phyloP scores from a whole-genome alignment of 2,797 vertebrate genomes.

The Melanotaenia parkinsoni region DNA sequence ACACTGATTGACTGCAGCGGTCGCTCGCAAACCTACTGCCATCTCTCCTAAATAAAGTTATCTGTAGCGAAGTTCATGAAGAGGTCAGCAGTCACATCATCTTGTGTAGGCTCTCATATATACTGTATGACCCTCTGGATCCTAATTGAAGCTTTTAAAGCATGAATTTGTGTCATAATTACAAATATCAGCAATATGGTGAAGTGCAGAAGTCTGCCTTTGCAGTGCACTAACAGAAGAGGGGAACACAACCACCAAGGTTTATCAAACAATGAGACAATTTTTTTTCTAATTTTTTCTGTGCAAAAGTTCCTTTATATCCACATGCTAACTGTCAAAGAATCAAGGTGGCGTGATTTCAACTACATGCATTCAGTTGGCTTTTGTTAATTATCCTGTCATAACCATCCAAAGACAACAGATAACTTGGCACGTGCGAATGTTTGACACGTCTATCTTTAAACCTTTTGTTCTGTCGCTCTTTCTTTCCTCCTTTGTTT shows the following conservation, averaged over 20 bases:
- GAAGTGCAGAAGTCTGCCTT: conserved; percentile 23
- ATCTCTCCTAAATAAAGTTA: conserved; percentile 68
- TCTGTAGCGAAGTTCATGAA: conserved; percentile 67
- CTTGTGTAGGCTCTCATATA: conserved; percentile 42
- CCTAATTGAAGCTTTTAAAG: conserved; percentile 61
- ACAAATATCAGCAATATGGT: conserved; percentile 44
- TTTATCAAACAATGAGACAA: conserved; percentile 53
- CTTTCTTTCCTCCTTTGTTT: conserved; percentile 65
- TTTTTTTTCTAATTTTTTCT: conserved; percentile 28
- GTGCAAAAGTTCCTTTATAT: conserved; percentile 45
- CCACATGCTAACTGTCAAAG: conserved; percentile 60
- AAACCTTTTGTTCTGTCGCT: conserved; percentile 68
- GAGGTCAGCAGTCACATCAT: conserved; percentile 70
- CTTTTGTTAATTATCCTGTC: conserved; percentile 79
- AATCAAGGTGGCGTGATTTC: conserved; percentile 55
- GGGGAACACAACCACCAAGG: conserved; percentile 30
- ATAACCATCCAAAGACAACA: conserved; percentile 76
- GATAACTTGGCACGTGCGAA: conserved; percentile 56
- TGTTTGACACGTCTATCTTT: conserved; percentile 75
- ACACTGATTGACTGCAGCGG: conserved; percentile 73
- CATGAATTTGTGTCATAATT: conserved; percentile 60
- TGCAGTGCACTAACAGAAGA: conserved; percentile 22
- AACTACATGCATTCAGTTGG: conserved; percentile 63
- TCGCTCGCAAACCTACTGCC: conserved; percentile 63
- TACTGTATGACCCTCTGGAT: conserved; percentile 34